A percentile compares a stretch with the other conserved stretches of the same genome.
Evolutionary conservation across 2,888 invertebrate species (phyloP).

Genomic region (Linnaemya vulpina): DNA sequence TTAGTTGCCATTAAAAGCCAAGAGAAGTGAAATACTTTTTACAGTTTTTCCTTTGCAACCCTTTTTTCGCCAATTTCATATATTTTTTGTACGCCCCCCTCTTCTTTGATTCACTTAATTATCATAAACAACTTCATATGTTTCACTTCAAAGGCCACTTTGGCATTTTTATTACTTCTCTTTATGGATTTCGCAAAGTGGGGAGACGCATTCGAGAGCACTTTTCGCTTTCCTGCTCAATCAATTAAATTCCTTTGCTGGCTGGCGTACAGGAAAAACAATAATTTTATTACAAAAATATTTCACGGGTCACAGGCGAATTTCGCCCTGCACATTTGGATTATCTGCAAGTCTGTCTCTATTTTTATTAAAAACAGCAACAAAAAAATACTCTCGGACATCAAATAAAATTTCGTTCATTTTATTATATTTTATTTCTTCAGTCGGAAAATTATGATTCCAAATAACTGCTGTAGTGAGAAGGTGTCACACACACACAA

Average conservation of each 20-base stretch:
- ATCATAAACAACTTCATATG: slow-evolving; percentile 58
- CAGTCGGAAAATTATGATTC: background rate
- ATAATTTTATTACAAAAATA: slow-evolving; percentile 35
- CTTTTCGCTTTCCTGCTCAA: slow-evolving; percentile 48
- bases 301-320: background rate
- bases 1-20: slow-evolving; percentile 9
- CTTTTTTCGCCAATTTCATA: slow-evolving; percentile 23
- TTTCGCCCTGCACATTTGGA: background rate
- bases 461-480: slow-evolving; percentile 31
- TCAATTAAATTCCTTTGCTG: slow-evolving; percentile 57
- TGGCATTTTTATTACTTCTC: slow-evolving; percentile 22
- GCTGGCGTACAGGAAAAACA: background rate
- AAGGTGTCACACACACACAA: no score
- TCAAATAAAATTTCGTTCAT: background rate
- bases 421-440: background rate
- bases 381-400: no score
- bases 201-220: slow-evolving; percentile 36
- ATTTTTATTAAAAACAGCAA: background rate
- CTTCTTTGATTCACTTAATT: slow-evolving; percentile 50
- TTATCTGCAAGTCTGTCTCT: background rate
- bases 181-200: slow-evolving; percentile 19
- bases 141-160: slow-evolving; percentile 59
- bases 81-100: background rate
- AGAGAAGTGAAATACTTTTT: slow-evolving; percentile 20
- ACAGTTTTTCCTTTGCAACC: slow-evolving; percentile 8